Conservation (phyloP, 2,888 invertebrate species). For the Idaea aversata region DNA sequence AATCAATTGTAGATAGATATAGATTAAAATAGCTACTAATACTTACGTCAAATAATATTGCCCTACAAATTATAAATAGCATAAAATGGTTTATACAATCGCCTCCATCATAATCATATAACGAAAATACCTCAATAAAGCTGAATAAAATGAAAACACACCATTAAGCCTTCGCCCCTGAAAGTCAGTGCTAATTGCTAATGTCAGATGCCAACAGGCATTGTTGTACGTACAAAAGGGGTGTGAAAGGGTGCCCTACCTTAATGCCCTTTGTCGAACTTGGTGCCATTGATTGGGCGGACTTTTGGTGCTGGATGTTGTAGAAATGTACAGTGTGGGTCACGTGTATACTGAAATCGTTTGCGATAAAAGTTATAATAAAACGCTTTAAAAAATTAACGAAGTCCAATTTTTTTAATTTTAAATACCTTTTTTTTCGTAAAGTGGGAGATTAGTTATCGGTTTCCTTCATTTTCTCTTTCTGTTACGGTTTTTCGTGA, state of each 20-base stretch:
- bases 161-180: neutral
- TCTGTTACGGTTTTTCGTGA: too few species aligned
- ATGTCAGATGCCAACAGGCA: conserved; percentile 4
- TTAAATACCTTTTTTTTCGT: too few species aligned
- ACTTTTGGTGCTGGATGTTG: neutral
- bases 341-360: too few species aligned
- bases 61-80: neutral
- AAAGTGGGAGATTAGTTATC: too few species aligned
- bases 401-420: too few species aligned
- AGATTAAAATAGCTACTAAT: too few species aligned
- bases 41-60: too few species aligned
- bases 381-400: too few species aligned
- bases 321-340: neutral
- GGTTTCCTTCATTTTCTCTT: too few species aligned
- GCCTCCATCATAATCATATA: neutral
- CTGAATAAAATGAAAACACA: neutral
- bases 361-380: too few species aligned
- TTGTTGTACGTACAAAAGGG: neutral
- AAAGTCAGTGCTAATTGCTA: conserved; percentile 18
- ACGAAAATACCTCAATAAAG: neutral
- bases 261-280: neutral
- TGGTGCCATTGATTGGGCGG: neutral
- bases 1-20: too few species aligned
- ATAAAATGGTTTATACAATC: neutral
- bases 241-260: neutral